Base-by-base conservation (phyloP, 2,888 invertebrate genomes). In the Dusona sp. region DNA sequence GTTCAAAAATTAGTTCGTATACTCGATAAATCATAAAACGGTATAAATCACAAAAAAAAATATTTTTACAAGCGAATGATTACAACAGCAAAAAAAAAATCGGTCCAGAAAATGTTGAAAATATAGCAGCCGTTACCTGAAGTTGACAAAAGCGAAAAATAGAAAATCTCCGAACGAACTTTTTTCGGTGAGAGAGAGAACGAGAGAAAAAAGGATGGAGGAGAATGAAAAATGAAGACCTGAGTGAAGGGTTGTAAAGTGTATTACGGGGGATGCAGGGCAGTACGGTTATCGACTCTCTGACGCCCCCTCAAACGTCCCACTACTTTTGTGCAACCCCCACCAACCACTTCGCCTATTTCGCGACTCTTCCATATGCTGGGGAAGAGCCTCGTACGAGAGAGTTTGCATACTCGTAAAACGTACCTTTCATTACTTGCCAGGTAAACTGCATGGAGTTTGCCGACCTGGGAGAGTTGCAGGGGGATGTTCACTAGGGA, bases 391-490 rank as follows among this genome's bases (percentile, higher is more conserved):
- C 51, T 68, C 78, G 78, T 79, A 86, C 79, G 81, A 83, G 85
- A 68, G 87, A 89, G 89, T 91, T 90, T 90, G 88, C 90, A 89
- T 89, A 88, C 87, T 87, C 89, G 90, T 90, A 88, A 88, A 87
- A 89, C 87, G 89, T 89, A 88, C 88, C 88, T 84, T 89, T 89
- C 89, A 89, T 89, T 89, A 86, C 83, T 89, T 86, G 89, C 89
- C 90, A 89, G 88, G 89, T 88, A 87, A 88, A 83, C 88, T 84
- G 85, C 78, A 83, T 86, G 83, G 80, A 65, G 75, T 64, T 85
- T 83, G 82, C 51, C 42, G 61, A 72, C 80, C 74, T 61, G 82
- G 75, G 85, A 86, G 77, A 61, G 68, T 25, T 67, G 72, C 57
- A 61, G 61, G 67, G 78, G 57, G 78, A 77, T 64, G 51, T 33